Conservation (phyloP, 1,140 invertebrate genomes). For the Nasonia longicornis region DNA sequence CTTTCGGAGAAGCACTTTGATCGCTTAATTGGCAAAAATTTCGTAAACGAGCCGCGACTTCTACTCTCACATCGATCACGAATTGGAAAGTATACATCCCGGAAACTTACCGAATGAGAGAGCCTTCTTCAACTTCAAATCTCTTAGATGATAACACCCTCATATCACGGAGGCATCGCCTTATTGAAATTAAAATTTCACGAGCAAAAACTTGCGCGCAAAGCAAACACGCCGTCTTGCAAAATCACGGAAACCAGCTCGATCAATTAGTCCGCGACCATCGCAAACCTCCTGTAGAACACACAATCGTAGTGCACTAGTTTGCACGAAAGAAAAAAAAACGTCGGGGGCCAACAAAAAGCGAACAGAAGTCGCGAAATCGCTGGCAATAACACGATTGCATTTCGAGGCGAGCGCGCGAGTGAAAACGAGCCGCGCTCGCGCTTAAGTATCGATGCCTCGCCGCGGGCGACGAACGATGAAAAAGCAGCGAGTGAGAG, state of each 20-base stretch:
- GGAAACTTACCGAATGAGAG: no score
- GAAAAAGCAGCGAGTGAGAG: slow-evolving; percentile 6
- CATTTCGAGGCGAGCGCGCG: not conserved
- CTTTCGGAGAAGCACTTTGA: not conserved
- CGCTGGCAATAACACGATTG: not conserved
- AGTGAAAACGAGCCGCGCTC: not conserved
- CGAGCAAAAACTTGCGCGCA: no score
- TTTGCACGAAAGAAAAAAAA: not conserved
- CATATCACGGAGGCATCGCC: no score
- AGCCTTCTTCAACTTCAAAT: no score
- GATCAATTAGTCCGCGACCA: not conserved
- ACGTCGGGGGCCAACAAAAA: not conserved
- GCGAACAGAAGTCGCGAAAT: not conserved
- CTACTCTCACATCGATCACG: no score
- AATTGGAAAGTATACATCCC: no score
- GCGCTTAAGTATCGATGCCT: not conserved
- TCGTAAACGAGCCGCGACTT: no score
- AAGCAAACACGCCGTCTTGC: no score
- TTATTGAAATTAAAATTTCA: no score
- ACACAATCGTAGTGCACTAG: not conserved
- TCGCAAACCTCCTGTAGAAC: not conserved
- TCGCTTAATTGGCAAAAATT: not conserved
- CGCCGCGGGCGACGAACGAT: not conserved
- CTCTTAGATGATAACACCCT: no score
- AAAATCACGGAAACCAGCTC: no score